phyloP scores from a whole-genome alignment of 2,888 invertebrate species.

The Xestia c-nigrum region DNA sequence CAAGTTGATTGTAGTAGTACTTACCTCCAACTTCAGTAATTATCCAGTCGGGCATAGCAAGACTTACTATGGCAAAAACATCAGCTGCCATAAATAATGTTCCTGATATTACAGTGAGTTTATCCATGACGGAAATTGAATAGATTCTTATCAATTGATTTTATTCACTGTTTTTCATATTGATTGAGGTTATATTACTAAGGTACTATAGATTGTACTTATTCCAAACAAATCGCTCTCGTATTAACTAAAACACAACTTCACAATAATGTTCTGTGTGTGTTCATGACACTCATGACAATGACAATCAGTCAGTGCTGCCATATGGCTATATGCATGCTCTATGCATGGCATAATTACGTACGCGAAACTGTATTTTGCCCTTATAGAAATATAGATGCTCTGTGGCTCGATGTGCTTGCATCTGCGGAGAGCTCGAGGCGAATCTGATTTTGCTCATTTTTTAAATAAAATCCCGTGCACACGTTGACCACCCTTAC shows the following conservation, averaged over 20 bases:
- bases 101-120: conserved; percentile 97
- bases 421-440: no score
- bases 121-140: conserved; percentile 93
- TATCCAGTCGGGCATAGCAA: conserved; percentile 99
- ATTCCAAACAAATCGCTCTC: neutral
- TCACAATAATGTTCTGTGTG: neutral
- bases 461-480: no score
- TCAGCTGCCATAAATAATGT: conserved; percentile 98
- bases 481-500: no score
- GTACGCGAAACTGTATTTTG: no score
- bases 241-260: neutral
- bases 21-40: conserved; percentile 98
- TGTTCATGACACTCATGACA: no score
- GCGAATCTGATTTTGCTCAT: no score
- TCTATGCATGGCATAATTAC: neutral
- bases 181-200: neutral
- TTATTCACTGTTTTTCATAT: conserved; percentile 41
- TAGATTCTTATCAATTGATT: neutral
- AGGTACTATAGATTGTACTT: neutral
- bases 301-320: neutral
- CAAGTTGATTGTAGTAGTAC: neutral
- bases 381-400: no score
- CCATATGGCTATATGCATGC: neutral
- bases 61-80: conserved; percentile 97
- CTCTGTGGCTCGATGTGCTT: no score